phyloP scores from a whole-genome alignment of 1,140 invertebrate genomes.

The Ectropis grisescens region DNA sequence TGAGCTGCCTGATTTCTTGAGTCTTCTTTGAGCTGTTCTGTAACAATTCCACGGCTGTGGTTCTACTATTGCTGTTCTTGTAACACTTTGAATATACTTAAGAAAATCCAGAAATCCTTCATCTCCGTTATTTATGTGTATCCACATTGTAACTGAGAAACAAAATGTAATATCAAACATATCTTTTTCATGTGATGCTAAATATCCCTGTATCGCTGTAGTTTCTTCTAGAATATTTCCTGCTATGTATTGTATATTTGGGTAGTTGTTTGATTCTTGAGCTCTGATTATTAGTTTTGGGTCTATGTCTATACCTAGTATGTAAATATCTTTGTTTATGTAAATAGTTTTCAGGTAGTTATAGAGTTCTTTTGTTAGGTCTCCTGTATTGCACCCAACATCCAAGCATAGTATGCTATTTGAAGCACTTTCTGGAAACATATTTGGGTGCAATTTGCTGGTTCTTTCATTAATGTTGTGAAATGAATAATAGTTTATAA shows the following conservation, averaged over 20 bases:
- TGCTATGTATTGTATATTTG: constrained; percentile 70
- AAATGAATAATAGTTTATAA: constrained; percentile 89
- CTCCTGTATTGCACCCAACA: constrained; percentile 85
- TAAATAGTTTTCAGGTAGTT: constrained; percentile 67
- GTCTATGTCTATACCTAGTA: constrained; percentile 84
- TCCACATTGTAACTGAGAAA: constrained; percentile 91
- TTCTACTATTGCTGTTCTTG: constrained; percentile 78
- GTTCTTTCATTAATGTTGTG: constrained; percentile 78
- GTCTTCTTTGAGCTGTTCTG: constrained; percentile 77
- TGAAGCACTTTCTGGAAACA: constrained; percentile 66
- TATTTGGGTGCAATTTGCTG: constrained; percentile 71
- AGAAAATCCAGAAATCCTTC: constrained; percentile 75
- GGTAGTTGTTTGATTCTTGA: constrained; percentile 56
- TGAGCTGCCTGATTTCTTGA: constrained; percentile 72
- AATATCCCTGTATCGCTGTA: constrained; percentile 51
- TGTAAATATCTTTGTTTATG: constrained; percentile 49
- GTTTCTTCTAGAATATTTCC: constrained; percentile 73
- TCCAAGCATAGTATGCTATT: constrained; percentile 74
- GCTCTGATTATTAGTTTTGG: constrained; percentile 77
- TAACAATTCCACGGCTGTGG: constrained; percentile 89
- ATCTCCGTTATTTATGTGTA: constrained; percentile 87
- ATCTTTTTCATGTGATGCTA: constrained; percentile 43
- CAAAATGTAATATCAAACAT: constrained; percentile 82
- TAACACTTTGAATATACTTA: constrained; percentile 61
- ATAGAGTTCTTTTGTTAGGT: constrained; percentile 74